A percentile compares a stretch with the other conserved stretches of the same genome.
Conservation (phyloP, 2,888 invertebrate genomes). For the Cylindroiulus punctatus region DNA sequence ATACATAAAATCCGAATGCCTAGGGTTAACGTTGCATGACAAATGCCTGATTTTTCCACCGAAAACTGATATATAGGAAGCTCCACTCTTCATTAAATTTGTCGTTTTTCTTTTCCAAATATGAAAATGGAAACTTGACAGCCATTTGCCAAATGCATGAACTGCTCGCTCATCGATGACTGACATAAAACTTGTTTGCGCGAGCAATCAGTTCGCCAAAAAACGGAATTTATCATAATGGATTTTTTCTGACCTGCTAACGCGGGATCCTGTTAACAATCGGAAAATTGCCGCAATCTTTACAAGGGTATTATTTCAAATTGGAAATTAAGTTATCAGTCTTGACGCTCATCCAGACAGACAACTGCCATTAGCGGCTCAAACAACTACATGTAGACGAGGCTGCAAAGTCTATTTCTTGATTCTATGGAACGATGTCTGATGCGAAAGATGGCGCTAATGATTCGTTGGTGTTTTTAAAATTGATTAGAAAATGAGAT, state of each 20-base stretch:
- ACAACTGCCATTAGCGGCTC: background rate
- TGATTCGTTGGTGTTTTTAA: too few relatives aligned
- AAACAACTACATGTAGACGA: background rate
- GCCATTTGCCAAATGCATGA: background rate
- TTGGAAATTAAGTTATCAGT: constrained; percentile 13
- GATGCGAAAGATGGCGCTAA: background rate
- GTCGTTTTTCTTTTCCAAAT: constrained; percentile 7
- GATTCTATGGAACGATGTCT: background rate
- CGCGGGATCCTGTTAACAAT: constrained; percentile 21
- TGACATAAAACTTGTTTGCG: constrained; percentile 6
- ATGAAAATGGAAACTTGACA: constrained; percentile 27
- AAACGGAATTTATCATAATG: constrained; percentile 1
- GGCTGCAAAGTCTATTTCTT: background rate
- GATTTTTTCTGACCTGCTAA: constrained; percentile 7
- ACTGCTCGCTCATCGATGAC: constrained; percentile 6
- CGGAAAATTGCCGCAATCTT: constrained; percentile 12
- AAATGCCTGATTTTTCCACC: constrained; percentile 27
- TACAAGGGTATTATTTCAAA: background rate
- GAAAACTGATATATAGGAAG: constrained; percentile 5
- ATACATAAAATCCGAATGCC: constrained; percentile 9
- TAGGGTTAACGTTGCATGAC: constrained; percentile 27
- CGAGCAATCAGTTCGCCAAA: constrained; percentile 1
- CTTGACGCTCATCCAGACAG: background rate
- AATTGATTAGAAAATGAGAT: too few relatives aligned
- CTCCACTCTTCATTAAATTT: constrained; percentile 7